Conservation (phyloP, 2,113 vertebrate genomes). For the Tauraco erythrolophus region DNA sequence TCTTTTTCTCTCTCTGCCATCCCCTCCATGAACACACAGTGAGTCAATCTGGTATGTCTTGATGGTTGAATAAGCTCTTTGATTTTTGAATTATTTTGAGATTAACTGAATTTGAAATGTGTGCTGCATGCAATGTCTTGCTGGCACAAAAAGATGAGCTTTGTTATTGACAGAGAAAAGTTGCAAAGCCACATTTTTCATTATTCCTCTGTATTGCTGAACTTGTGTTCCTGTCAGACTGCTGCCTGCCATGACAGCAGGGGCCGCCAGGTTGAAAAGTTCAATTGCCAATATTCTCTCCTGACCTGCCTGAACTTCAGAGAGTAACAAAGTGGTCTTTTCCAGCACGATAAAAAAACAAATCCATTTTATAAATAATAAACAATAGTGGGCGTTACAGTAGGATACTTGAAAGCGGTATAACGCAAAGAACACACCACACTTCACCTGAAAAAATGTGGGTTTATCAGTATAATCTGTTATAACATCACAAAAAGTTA, state of each 20-base stretch:
- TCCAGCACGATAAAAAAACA: background rate
- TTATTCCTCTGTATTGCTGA: slow-evolving; percentile 46
- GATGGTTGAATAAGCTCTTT: slow-evolving; percentile 82
- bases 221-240: slow-evolving; percentile 40
- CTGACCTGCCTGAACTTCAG: slow-evolving; percentile 37
- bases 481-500: background rate
- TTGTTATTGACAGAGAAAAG: slow-evolving; percentile 78
- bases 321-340: background rate
- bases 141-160: slow-evolving; percentile 78
- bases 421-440: slow-evolving; percentile 23
- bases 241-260: slow-evolving; percentile 12
- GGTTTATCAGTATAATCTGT: background rate
- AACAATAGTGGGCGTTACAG: background rate
- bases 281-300: slow-evolving; percentile 64
- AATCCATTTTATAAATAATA: slow-evolving; percentile 14
- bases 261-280: slow-evolving; percentile 66
- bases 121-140: slow-evolving; percentile 73
- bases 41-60: slow-evolving; percentile 77
- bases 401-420: background rate
- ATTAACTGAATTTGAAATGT: slow-evolving; percentile 84
- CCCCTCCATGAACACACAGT: slow-evolving; percentile 72
- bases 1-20: slow-evolving; percentile 52
- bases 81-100: slow-evolving; percentile 84
- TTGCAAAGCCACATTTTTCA: slow-evolving; percentile 72
- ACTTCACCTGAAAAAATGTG: background rate